These are phyloP conservation scores for Achroia grisella DNA, from an alignment of 1,140 invertebrate genomes.

Conservation along the genomic window DNA sequence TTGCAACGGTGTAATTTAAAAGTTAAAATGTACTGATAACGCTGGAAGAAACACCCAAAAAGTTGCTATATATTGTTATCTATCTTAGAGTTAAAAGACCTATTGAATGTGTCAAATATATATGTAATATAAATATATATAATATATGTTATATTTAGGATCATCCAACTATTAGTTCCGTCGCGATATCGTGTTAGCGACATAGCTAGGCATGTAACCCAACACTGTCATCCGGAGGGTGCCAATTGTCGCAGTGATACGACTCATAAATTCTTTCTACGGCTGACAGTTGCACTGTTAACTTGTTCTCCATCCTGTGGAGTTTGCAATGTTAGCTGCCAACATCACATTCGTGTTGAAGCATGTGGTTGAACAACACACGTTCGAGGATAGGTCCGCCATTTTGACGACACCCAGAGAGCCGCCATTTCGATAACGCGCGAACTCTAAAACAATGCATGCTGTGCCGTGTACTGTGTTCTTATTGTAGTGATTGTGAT, in stretches of 20 bases:
- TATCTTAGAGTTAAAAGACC: too few relatives aligned
- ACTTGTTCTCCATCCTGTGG: slow-evolving; percentile 43
- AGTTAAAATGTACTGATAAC: too few relatives aligned
- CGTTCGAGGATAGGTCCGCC: slow-evolving; percentile 33
- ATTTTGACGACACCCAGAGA: slow-evolving; percentile 19
- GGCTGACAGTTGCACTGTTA: slow-evolving; percentile 29
- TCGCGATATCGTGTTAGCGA: too few relatives aligned
- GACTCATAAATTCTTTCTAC: slow-evolving; percentile 39
- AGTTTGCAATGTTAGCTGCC: slow-evolving; percentile 22
- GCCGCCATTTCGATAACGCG: slow-evolving; percentile 4
- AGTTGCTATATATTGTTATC: too few relatives aligned
- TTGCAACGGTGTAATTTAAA: too few relatives aligned
- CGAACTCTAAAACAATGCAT: slow-evolving; percentile 3
- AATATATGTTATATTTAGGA: background rate
- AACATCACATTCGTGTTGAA: slow-evolving; percentile 37
- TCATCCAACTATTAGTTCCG: too few relatives aligned
- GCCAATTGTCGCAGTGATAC: slow-evolving; percentile 3
- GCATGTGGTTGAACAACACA: slow-evolving; percentile 54
- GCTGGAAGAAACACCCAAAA: too few relatives aligned
- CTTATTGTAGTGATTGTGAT: slow-evolving; percentile 6
- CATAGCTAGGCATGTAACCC: slow-evolving; percentile 4
- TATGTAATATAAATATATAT: background rate
- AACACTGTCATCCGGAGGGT: slow-evolving; percentile 24
- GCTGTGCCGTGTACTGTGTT: background rate
- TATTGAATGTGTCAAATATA: background rate